Evolutionary conservation across 2,888 invertebrate genomes (phyloP), one percentile per base, ranked within the genome.

Genomic region (Pogonocherus hispidulus): DNA sequence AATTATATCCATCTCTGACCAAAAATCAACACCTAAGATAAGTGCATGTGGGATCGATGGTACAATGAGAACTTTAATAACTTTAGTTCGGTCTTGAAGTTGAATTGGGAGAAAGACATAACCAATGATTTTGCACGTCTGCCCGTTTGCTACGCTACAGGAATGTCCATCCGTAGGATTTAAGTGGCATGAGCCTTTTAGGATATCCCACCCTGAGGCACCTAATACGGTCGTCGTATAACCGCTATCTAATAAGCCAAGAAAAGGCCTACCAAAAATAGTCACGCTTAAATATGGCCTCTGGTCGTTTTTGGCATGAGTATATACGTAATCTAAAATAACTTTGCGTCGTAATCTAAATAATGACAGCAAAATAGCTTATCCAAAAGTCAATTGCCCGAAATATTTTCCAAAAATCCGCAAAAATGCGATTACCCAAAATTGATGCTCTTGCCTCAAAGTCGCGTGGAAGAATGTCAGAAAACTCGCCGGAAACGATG

Each of bases 21-120:
- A 67, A 57, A 71, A 70, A 49, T 70, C 67, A 14, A 44, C 55
- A 1, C 70, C 67, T n/a, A 70, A 32, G n/a, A 67, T 70, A 35
- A 70, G 52, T 2, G 9, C 19, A n/a, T 65, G 67, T 3, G 54
- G 65, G 1, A 70, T 18, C 9, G 64, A 37, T 19, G 65, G 70
- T 37, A 68, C 46, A n/a, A 70, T 60, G 20, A 68, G 46, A 52
- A 63, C 60, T 9, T 68, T 52, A 4, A 68, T 32, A n/a, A 71
- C 11, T 23, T 49, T 54, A 3, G 57, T 49, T 14, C 32, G 49
- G 4, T 52, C 62, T 35, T 41, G 8, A 14, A 70, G 19, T n/a
- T 41, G 32, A 3, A 70, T 27, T 11, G 67, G 57, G 18, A 70
- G 8, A 14, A 19, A 20, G 20, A 64, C 46, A 51, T 16, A 16